phyloP scores from a whole-genome alignment of 2,113 vertebrate genomes.

The Salvelinus sp. region DNA sequence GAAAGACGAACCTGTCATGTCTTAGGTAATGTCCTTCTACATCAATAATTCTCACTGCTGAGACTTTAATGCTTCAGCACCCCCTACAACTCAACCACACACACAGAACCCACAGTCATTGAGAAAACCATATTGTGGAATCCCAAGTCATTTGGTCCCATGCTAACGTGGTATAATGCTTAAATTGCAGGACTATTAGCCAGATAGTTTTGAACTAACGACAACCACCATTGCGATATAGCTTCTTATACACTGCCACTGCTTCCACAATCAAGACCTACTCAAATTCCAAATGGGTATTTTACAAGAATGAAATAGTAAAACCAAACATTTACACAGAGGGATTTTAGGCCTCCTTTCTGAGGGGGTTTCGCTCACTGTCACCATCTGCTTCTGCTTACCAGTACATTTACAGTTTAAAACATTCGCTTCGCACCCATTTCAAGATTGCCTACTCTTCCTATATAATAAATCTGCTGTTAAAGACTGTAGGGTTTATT shows the following conservation, averaged over 20 bases:
- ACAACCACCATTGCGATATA: conserved; percentile 14
- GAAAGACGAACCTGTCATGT: no score
- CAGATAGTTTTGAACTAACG: neutral
- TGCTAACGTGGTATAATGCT: conserved; percentile 26
- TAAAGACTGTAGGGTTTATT: conserved; percentile 43
- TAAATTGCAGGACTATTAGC: conserved; percentile 11
- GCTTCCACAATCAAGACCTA: conserved; percentile 26
- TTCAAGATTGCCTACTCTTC: conserved; percentile 18
- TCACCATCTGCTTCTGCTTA: conserved; percentile 67
- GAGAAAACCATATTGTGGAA: neutral
- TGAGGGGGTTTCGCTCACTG: conserved; percentile 1
- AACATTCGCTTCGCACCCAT: conserved; percentile 26
- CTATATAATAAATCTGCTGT: conserved; percentile 48
- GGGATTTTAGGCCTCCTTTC: conserved; percentile 35
- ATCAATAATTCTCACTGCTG: no score
- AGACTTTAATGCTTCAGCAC: neutral
- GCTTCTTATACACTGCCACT: conserved; percentile 18
- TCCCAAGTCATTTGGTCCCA: conserved; percentile 21
- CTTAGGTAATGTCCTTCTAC: no score
- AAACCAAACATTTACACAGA: conserved; percentile 53
- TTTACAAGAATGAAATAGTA: conserved; percentile 46
- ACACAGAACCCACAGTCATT: conserved; percentile 2
- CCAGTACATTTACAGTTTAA: conserved; percentile 43
- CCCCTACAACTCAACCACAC: neutral
- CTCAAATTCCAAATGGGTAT: conserved; percentile 10